Evolutionary conservation across 2,113 vertebrate species (phyloP).

Genomic region (Pomatostomus ruficeps): DNA sequence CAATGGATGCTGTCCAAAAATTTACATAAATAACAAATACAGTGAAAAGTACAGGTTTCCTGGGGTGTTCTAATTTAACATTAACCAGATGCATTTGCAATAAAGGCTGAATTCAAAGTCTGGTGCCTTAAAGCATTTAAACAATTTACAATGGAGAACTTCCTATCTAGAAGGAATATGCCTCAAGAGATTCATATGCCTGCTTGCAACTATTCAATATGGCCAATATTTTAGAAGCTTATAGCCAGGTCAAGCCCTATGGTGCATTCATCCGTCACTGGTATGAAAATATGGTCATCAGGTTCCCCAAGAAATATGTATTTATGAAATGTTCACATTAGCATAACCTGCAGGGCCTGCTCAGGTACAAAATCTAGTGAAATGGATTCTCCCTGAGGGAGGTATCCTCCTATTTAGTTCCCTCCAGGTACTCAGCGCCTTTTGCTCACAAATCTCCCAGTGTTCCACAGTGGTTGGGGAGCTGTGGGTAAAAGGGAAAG

Average conservation of each 20-base stretch:
- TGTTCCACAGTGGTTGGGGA: not conserved
- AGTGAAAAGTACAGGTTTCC: conserved; percentile 8
- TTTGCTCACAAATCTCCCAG: not conserved
- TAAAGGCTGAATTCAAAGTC: not conserved
- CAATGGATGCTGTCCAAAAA: not conserved
- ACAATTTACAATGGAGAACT: not conserved
- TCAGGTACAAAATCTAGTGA: not conserved
- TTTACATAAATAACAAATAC: conserved; percentile 28
- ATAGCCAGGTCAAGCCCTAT: not conserved
- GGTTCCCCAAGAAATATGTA: not conserved
- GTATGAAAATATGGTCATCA: not conserved
- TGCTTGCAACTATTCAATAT: not conserved
- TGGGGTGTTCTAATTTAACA: not conserved
- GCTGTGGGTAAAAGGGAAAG: not conserved
- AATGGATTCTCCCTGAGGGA: not conserved
- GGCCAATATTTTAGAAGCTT: not conserved
- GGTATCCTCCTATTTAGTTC: not conserved
- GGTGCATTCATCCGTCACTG: not conserved
- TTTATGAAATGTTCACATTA: not conserved
- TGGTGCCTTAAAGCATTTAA: conserved; percentile 15
- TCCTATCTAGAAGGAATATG: not conserved
- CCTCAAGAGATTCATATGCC: not conserved
- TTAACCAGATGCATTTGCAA: not conserved
- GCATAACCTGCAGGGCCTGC: not conserved
- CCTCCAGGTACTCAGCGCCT: not conserved